phyloP scores from a whole-genome alignment of 2,888 invertebrate genomes.

The Drosophila rubida region DNA sequence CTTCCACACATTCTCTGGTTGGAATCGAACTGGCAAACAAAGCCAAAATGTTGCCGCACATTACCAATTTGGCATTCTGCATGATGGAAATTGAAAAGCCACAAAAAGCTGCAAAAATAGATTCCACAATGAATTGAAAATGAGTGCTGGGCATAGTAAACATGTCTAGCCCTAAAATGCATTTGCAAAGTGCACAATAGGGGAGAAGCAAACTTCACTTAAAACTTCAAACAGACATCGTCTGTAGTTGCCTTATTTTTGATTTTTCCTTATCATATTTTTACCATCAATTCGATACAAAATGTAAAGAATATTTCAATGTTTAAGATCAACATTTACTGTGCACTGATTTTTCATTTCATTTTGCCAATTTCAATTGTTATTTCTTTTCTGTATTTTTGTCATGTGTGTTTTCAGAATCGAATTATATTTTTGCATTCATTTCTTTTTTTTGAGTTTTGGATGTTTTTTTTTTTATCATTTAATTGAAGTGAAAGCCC shows the following conservation, averaged over 20 bases:
- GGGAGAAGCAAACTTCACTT: neutral
- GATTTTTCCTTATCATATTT: too few relatives aligned
- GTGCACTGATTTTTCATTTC: neutral
- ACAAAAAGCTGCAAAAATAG: neutral
- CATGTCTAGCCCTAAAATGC: constrained; percentile 4
- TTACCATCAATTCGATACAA: neutral
- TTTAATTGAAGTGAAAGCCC: neutral
- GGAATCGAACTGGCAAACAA: constrained; percentile 25
- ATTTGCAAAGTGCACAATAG: neutral
- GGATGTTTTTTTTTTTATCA: neutral
- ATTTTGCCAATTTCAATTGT: neutral
- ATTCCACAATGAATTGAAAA: constrained; percentile 14
- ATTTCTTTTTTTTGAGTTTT: neutral
- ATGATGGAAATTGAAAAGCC: constrained; percentile 14
- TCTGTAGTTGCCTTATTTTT: neutral
- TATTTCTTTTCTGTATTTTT: constrained; percentile 16
- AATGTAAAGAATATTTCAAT: neutral
- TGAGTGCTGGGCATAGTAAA: neutral
- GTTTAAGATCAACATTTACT: neutral
- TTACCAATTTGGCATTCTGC: constrained; percentile 38
- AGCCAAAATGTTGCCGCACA: constrained; percentile 19
- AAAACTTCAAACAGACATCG: neutral
- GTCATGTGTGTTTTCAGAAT: neutral
- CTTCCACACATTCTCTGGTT: neutral
- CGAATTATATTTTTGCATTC: neutral